Evolutionary conservation across 2,888 invertebrate species (phyloP).

Genomic region (Alloscopus bannaensis): DNA sequence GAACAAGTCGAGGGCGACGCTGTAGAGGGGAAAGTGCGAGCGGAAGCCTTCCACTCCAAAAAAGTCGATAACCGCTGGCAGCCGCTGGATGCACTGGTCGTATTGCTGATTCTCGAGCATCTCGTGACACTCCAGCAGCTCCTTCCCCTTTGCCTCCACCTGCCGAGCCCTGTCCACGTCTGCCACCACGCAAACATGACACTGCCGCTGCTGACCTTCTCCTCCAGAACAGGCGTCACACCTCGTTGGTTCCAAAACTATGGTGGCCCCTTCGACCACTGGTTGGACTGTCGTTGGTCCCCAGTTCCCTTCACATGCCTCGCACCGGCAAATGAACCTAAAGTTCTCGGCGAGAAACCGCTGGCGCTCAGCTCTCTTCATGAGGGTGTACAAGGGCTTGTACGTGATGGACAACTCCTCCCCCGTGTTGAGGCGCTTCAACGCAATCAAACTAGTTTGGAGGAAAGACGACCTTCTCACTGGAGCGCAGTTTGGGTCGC

Average conservation of each 20-base stretch:
- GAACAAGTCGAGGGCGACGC: conserved; percentile 63
- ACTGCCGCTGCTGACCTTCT: conserved; percentile 12
- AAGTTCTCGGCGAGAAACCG: conserved; percentile 63
- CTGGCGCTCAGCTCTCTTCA: conserved; percentile 50
- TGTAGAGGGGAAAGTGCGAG: conserved; percentile 55
- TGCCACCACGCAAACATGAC: conserved; percentile 30
- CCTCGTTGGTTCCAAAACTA: conserved; percentile 25
- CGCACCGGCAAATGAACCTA: conserved; percentile 68
- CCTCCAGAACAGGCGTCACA: conserved; percentile 35
- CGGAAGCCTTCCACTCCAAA: conserved; percentile 41
- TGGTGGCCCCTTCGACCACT: not conserved
- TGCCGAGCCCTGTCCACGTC: conserved; percentile 31
- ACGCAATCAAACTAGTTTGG: conserved; percentile 56
- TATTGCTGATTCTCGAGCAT: conserved; percentile 38
- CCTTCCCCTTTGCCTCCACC: conserved; percentile 35
- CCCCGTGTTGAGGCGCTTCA: conserved; percentile 57
- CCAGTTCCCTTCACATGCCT: conserved; percentile 64
- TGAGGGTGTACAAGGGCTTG: conserved; percentile 64
- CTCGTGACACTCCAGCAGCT: conserved; percentile 59
- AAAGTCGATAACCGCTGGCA: conserved; percentile 45
- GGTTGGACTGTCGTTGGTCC: conserved; percentile 6
- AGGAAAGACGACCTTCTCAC: conserved; percentile 50
- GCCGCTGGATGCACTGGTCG: conserved; percentile 28
- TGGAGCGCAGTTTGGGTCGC: conserved; percentile 67
- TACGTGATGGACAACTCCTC: conserved; percentile 71